Conservation (phyloP, 2,888 invertebrate species). For the Meghimatium bilineatum region DNA sequence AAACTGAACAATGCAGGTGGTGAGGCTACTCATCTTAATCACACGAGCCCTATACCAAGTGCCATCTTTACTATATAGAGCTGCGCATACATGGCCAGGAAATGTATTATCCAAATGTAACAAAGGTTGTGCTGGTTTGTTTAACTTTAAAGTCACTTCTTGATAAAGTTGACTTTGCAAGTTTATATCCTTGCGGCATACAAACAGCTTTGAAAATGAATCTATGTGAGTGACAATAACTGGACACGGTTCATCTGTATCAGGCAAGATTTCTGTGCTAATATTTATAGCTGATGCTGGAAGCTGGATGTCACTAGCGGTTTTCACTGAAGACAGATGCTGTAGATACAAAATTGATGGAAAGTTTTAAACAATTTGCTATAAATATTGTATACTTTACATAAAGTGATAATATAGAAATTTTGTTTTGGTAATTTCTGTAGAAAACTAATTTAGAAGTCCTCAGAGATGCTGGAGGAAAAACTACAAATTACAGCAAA, state of each 20-base stretch:
- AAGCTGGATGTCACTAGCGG: background rate
- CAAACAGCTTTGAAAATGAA: constrained; percentile 17
- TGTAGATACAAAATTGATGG: background rate
- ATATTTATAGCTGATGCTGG: background rate
- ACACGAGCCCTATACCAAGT: constrained; percentile 66
- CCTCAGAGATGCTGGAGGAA: no score
- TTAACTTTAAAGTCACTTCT: constrained; percentile 14
- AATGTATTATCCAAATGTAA: constrained; percentile 35
- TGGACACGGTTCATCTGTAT: constrained; percentile 10
- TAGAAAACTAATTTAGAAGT: background rate
- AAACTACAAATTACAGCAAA: no score
- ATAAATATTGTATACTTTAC: background rate
- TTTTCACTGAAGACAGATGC: background rate
- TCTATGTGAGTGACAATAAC: constrained; percentile 34
- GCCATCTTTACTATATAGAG: constrained; percentile 55
- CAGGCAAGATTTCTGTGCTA: constrained; percentile 17
- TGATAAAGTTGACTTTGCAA: background rate
- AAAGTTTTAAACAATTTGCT: background rate
- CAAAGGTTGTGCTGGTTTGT: background rate
- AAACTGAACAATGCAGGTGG: constrained; percentile 60
- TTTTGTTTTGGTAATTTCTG: background rate
- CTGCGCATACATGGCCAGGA: constrained; percentile 60
- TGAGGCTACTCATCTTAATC: constrained; percentile 48
- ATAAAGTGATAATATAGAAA: background rate
- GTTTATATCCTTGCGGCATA: background rate